Evolutionary conservation across 2,888 invertebrate genomes (phyloP).

Genomic region (Drosophila buzzatii): DNA sequence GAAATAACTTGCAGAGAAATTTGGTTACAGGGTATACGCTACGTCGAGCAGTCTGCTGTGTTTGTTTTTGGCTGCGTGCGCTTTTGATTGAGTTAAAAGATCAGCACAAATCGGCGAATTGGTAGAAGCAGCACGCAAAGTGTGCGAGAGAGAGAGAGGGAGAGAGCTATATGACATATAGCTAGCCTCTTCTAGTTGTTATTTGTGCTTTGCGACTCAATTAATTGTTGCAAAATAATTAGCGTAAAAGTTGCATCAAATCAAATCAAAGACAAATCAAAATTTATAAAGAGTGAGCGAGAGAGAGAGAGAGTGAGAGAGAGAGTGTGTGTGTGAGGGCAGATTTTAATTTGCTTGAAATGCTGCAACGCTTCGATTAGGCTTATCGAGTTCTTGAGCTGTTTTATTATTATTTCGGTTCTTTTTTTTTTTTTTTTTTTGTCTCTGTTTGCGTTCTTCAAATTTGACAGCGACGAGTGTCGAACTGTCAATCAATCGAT

Average conservation of each 20-base stretch:
- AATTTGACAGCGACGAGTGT: conserved; percentile 84
- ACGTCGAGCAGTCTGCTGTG: not conserved
- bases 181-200: conserved; percentile 10
- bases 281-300: not conserved
- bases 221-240: conserved; percentile 83
- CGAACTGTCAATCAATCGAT: conserved; percentile 73
- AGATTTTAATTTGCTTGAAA: conserved; percentile 6
- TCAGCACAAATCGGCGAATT: conserved; percentile 66
- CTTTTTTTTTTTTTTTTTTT: not conserved
- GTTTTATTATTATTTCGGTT: conserved; percentile 8
- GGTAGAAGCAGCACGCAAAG: conserved; percentile 14
- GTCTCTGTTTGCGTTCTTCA: conserved; percentile 19
- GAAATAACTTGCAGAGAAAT: too few relatives aligned
- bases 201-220: conserved; percentile 71
- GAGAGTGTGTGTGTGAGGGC: not conserved
- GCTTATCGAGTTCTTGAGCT: conserved; percentile 6
- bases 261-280: conserved; percentile 40
- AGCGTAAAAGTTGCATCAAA: conserved; percentile 71
- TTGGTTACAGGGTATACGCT: conserved; percentile 14
- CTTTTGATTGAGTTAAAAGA: conserved; percentile 80
- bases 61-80: conserved; percentile 62
- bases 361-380: conserved; percentile 3
- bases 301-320: not conserved
- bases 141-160: not conserved
- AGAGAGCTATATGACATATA: conserved; percentile 1